phyloP scores from a whole-genome alignment of 2,888 invertebrate species.

The Protodeltote pygarga region DNA sequence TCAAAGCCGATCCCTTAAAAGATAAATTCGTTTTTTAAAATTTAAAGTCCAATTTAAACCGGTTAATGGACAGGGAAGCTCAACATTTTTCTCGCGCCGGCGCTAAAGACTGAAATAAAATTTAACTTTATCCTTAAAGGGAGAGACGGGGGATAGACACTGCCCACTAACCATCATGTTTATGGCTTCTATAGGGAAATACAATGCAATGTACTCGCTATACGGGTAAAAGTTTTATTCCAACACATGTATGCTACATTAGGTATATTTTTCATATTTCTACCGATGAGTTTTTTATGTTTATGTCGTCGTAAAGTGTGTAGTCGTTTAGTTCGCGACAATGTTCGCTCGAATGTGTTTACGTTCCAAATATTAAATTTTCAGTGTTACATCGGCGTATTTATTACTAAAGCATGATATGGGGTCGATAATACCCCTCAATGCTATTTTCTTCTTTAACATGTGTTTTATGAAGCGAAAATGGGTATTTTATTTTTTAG shows the following conservation, averaged over 20 bases:
- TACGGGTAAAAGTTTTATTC: conserved; percentile 83
- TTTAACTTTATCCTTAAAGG: conserved; percentile 63
- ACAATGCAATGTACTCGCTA: conserved; percentile 71
- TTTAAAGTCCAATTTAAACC: conserved; percentile 71
- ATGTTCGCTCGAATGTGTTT: conserved; percentile 74
- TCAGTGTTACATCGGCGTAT: conserved; percentile 67
- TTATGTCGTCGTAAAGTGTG: conserved; percentile 79
- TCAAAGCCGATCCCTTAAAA: conserved; percentile 21
- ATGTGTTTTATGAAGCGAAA: conserved; percentile 24
- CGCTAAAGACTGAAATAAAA: conserved; percentile 68
- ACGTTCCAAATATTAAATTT: conserved; percentile 74
- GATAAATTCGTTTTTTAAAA: conserved; percentile 59
- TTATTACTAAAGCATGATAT: conserved; percentile 64
- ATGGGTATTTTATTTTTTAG: conserved; percentile 11
- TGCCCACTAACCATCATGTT: conserved; percentile 76
- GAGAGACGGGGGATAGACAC: conserved; percentile 42
- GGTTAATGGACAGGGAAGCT: conserved; percentile 71
- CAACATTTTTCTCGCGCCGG: conserved; percentile 65
- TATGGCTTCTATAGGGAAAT: conserved; percentile 86
- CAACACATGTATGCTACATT: conserved; percentile 73
- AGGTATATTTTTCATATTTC: conserved; percentile 82
- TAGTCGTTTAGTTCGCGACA: conserved; percentile 79
- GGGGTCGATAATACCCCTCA: conserved; percentile 54
- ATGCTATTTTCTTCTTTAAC: conserved; percentile 36
- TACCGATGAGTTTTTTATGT: conserved; percentile 84